Conservation (phyloP, 2,888 invertebrate genomes). For the Hypolimnas misippus region DNA sequence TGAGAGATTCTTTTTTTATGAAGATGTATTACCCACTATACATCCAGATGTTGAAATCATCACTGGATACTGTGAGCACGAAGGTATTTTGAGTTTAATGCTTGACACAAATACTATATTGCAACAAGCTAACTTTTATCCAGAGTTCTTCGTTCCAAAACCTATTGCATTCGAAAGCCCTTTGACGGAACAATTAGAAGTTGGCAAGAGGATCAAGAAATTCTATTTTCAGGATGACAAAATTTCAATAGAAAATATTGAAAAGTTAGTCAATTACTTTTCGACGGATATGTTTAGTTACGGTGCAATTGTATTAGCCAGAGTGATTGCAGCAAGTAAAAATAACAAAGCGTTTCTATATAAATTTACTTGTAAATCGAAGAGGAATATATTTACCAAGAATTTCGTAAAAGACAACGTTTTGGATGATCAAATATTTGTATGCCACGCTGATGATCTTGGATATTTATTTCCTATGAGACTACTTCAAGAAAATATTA, state of each 20-base stretch:
- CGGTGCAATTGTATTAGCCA: conserved; percentile 50
- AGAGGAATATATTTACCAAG: conserved; percentile 53
- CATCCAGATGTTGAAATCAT: conserved; percentile 85
- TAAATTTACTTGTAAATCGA: conserved; percentile 59
- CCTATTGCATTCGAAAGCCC: conserved; percentile 49
- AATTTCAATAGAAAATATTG: conserved; percentile 48
- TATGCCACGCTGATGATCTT: conserved; percentile 37
- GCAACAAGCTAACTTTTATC: conserved; percentile 50
- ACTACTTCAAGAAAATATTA: conserved; percentile 44
- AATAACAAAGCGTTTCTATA: conserved; percentile 57
- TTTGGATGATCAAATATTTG: conserved; percentile 21
- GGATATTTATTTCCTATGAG: conserved; percentile 47
- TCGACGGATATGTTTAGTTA: conserved; percentile 51
- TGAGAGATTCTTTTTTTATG: conserved; percentile 62
- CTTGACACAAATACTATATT: conserved; percentile 37
- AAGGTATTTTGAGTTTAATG: conserved; percentile 75
- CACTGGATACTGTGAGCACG: conserved; percentile 87
- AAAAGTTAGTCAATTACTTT: conserved; percentile 48
- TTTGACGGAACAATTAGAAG: conserved; percentile 52
- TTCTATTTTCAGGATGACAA: conserved; percentile 53
- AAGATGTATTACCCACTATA: conserved; percentile 61
- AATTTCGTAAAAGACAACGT: conserved; percentile 32
- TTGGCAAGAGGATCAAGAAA: conserved; percentile 53
- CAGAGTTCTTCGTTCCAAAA: conserved; percentile 57
- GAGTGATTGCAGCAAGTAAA: conserved; percentile 47